A percentile compares a stretch with the other conserved stretches of the same genome.
Evolutionary conservation across 2,113 vertebrate species (phyloP).

Genomic region (Tapirus terrestris): DNA sequence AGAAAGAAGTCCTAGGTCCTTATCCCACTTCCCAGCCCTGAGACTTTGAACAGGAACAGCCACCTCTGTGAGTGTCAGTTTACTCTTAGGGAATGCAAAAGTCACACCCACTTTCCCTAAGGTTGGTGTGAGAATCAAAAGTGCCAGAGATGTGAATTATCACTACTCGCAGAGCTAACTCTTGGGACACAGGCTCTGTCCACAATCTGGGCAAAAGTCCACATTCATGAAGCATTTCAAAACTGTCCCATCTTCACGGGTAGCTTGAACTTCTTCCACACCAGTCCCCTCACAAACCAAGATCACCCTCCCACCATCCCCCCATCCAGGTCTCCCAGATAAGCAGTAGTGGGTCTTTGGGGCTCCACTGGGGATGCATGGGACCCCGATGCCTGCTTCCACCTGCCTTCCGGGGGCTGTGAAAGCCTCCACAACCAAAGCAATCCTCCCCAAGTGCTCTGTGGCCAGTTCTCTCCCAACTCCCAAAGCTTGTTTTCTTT

Average conservation of each 20-base stretch:
- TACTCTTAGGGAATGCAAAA: background rate
- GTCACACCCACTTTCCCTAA: background rate
- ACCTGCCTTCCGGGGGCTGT: constrained; percentile 8
- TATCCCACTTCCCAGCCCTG: background rate
- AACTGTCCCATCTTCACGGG: background rate
- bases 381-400: background rate
- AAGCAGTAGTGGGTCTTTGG: background rate
- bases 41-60: background rate
- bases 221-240: background rate
- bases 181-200: background rate
- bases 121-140: background rate
- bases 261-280: background rate
- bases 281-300: background rate
- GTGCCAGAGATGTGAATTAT: background rate
- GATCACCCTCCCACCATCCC: background rate
- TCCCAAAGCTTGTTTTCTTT: constrained; percentile 76
- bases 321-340: background rate
- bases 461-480: constrained; percentile 47
- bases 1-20: background rate
- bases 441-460: constrained; percentile 20
- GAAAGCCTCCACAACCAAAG: background rate
- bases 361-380: fast-evolving
- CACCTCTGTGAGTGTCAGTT: background rate
- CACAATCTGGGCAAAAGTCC: background rate
- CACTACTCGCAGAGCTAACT: background rate